Percentiles rank a stretch among this genome's conserved stretches.
phyloP scores from a whole-genome alignment of 2,888 invertebrate species.

The Epirrhoe tristata region DNA sequence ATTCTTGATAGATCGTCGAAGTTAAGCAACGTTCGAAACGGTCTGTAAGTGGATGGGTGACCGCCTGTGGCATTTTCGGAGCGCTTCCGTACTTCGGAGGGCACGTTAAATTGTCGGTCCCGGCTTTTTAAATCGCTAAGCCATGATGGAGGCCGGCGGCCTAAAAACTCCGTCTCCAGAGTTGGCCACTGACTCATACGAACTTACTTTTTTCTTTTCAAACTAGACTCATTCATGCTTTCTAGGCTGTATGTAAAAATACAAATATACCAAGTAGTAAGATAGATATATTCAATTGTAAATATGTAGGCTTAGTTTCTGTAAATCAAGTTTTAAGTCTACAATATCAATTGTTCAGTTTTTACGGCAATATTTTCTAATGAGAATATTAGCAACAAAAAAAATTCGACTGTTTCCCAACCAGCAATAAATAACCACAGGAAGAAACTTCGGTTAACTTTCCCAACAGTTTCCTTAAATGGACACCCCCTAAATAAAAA shows the following conservation, averaged over 20 bases:
- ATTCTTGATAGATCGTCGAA: too few relatives aligned
- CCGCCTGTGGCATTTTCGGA: too few relatives aligned
- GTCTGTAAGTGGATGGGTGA: too few relatives aligned
- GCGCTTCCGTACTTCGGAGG: too few relatives aligned
- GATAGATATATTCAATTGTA: not conserved
- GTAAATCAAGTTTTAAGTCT: too few relatives aligned
- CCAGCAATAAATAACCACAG: constrained; percentile 42
- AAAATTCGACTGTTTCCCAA: constrained; percentile 26
- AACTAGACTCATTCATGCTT: not conserved
- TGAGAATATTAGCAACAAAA: constrained; percentile 13
- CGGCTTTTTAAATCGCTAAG: too few relatives aligned
- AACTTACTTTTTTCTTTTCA: too few relatives aligned
- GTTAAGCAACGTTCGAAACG: too few relatives aligned
- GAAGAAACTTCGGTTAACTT: constrained; percentile 45
- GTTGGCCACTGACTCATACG: too few relatives aligned
- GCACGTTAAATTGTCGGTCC: too few relatives aligned
- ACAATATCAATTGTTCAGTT: not conserved
- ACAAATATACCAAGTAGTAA: not conserved
- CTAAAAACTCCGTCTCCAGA: too few relatives aligned
- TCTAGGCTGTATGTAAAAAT: not conserved
- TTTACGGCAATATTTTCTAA: constrained; percentile 10
- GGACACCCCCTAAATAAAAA: constrained; percentile 26
- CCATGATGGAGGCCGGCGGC: too few relatives aligned
- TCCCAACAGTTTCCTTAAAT: constrained; percentile 39
- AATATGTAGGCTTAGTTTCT: not conserved